Base-by-base conservation (phyloP, 2,888 invertebrate species). In the Allophyes oxyacanthae region DNA sequence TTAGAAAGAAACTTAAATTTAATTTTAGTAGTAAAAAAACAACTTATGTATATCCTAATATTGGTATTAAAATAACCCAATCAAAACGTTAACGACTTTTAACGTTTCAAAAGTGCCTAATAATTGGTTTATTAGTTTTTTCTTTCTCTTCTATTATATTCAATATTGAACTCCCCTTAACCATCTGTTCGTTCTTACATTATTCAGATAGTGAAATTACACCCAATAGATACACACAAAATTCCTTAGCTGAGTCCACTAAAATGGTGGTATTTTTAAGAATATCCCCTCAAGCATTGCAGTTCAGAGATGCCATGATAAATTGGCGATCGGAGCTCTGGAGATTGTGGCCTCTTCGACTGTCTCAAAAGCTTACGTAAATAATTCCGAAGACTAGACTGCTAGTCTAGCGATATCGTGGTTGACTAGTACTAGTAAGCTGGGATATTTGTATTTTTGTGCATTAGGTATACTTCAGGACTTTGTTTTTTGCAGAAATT, bases 321-420 rank as follows among this genome's bases (percentile, higher is more conserved):
- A 86, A 86, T 87, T 85, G 83, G 75, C 80, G 76, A 83, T 84
- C 78, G 78, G 25, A 36, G 48, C 34, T 49, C 30, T 72, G 61
- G 68, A 77, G 75, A 78, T 76, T 83, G 82, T 79, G 78, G 82
- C 82, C 84, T 81, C 83, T 82, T 72, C 75, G 68, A 80, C 81
- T 79, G 88, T 87, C 86, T 87, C 86, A 81, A 86, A 84, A 85
- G 83, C 82, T 85, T 85, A 79, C 79, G 83, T 79, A 84, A 88
- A 87, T 86, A 87, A 85, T 83, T 83, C 79, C 66, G 60, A 62
- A 64, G 54, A 64, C 68, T 13, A 62, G 45, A 62, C 44, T 60
- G 63, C 52, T 43, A 14, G 56, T 36, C 38, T 52, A 49, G 64
- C 64, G 51, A 68, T 55, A 52, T 57, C 53, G 60, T 10, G 36